Evolutionary conservation across 2,888 invertebrate genomes (phyloP).

Genomic region (Augiades crinisus): DNA sequence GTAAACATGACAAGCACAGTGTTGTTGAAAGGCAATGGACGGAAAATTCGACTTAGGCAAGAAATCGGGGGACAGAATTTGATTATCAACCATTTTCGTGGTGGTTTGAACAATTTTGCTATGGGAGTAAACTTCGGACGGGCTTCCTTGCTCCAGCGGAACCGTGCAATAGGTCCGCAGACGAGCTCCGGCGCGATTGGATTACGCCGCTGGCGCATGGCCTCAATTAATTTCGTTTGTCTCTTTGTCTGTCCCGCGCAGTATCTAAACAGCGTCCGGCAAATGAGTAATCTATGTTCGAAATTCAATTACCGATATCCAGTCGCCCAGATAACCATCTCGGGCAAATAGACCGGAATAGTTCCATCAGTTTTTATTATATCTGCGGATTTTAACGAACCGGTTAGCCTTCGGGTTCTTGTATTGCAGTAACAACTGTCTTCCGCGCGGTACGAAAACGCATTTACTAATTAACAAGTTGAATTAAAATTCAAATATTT

Average conservation of each 20-base stretch:
- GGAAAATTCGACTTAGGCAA: not conserved
- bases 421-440: slow-evolving; percentile 32
- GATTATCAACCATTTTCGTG: slow-evolving; percentile 21
- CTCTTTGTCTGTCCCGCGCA: slow-evolving; percentile 59
- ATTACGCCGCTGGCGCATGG: slow-evolving; percentile 68
- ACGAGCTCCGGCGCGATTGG: slow-evolving; percentile 50
- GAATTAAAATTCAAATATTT: slow-evolving; percentile 8
- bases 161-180: slow-evolving; percentile 56
- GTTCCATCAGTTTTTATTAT: slow-evolving; percentile 21
- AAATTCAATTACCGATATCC: slow-evolving; percentile 69
- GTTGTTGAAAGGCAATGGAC: slow-evolving; percentile 1
- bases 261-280: slow-evolving; percentile 59
- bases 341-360: slow-evolving; percentile 9
- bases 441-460: slow-evolving; percentile 35
- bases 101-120: slow-evolving; percentile 24
- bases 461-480: slow-evolving; percentile 2
- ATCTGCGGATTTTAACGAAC: slow-evolving; percentile 35
- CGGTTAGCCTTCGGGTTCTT: slow-evolving; percentile 33
- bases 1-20: not conserved
- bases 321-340: slow-evolving; percentile 31
- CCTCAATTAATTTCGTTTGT: slow-evolving; percentile 77
- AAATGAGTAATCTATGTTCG: slow-evolving; percentile 57
- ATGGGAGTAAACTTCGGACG: slow-evolving; percentile 15
- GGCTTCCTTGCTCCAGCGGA: slow-evolving; percentile 31
- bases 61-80: slow-evolving; percentile 16